Evolutionary conservation across 2,797 vertebrate species (phyloP).

Genomic region (Ceryle rudis): DNA sequence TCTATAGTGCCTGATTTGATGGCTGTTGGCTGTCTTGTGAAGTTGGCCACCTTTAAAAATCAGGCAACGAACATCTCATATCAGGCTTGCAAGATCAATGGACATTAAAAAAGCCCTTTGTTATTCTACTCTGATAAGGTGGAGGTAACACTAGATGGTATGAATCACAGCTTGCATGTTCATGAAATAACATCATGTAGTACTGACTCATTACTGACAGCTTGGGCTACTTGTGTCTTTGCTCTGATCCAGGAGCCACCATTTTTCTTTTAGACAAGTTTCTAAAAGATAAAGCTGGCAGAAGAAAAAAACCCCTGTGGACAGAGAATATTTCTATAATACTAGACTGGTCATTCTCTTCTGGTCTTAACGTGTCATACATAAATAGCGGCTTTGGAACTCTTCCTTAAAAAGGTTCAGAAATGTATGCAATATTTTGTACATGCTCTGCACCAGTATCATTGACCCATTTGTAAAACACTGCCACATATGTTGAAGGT

Average conservation of each 20-base stretch:
- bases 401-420: neutral
- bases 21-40: neutral
- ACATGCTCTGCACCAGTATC: neutral
- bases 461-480: neutral
- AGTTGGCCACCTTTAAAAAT: neutral
- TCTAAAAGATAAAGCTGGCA: neutral
- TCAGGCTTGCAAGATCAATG: neutral
- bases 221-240: neutral
- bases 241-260: neutral
- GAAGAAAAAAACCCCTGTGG: neutral
- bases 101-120: neutral
- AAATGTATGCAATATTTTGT: neutral
- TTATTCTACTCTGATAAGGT: neutral
- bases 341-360: slow-evolving; percentile 46
- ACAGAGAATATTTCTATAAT: slow-evolving; percentile 51
- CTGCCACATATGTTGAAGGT: neutral
- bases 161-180: neutral
- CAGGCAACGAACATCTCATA: neutral
- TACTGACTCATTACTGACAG: neutral
- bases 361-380: neutral
- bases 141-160: neutral
- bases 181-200: neutral
- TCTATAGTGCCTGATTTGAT: neutral
- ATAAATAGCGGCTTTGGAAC: neutral
- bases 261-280: neutral